A percentile compares a stretch with the other conserved stretches of the same genome.
Conservation (phyloP, 2,888 invertebrate species). For the Aphrophora alni region DNA sequence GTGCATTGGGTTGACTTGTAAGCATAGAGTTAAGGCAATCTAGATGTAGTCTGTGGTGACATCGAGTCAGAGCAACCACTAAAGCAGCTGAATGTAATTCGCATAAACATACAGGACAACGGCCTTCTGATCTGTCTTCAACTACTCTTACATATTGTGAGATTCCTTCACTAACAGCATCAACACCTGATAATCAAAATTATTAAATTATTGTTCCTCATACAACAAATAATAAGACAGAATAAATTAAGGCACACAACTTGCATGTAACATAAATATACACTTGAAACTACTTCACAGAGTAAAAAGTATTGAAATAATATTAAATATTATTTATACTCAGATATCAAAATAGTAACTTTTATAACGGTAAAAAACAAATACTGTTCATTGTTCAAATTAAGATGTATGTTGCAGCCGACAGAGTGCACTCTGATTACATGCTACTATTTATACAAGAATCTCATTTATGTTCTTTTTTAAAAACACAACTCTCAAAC, state of each 20-base stretch:
- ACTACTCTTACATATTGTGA: constrained; percentile 74
- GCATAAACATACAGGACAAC: constrained; percentile 74
- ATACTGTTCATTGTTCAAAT: too few relatives aligned
- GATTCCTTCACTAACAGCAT: constrained; percentile 67
- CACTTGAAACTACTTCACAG: too few relatives aligned
- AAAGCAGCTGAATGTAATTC: constrained; percentile 58
- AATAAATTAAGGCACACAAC: neutral
- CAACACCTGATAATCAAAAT: constrained; percentile 58
- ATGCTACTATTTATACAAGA: too few relatives aligned
- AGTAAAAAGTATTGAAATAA: too few relatives aligned
- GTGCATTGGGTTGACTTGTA: constrained; percentile 59
- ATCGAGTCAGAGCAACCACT: constrained; percentile 69
- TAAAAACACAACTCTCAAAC: too few relatives aligned
- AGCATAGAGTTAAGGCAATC: constrained; percentile 80
- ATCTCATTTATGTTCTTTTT: too few relatives aligned
- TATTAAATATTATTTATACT: too few relatives aligned
- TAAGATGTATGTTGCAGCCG: too few relatives aligned
- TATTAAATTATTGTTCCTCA: neutral
- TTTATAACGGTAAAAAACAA: too few relatives aligned
- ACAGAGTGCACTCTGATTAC: too few relatives aligned
- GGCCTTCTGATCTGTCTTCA: constrained; percentile 62
- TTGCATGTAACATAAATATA: too few relatives aligned
- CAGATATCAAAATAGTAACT: too few relatives aligned
- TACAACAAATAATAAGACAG: neutral
- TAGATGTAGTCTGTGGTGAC: constrained; percentile 81